Conservation (phyloP, 2,113 vertebrate species). For the Oxyura jamaicensis region DNA sequence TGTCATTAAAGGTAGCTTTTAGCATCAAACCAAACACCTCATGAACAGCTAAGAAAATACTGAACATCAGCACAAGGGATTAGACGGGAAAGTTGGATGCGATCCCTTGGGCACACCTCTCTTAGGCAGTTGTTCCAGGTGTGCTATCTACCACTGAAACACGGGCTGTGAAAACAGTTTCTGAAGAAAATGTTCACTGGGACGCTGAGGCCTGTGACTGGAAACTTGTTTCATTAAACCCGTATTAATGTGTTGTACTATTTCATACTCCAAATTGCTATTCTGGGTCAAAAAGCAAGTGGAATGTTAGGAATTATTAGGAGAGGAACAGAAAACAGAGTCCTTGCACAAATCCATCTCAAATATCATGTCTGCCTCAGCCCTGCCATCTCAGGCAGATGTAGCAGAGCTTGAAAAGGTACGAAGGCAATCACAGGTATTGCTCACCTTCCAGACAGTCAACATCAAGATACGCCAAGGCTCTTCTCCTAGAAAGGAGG, state of each 20-base stretch:
- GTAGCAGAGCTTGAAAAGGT: background rate
- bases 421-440: background rate
- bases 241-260: background rate
- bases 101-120: background rate
- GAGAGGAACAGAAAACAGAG: slow-evolving; percentile 39
- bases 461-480: background rate
- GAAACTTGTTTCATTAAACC: background rate
- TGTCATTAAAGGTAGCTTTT: background rate
- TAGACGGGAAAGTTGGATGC: fast-evolving
- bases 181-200: background rate
- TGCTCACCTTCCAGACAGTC: background rate
- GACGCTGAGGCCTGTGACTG: background rate
- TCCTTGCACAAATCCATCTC: background rate
- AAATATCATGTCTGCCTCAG: background rate
- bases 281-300: slow-evolving; percentile 2
- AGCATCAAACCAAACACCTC: background rate
- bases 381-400: background rate
- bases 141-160: fast-evolving
- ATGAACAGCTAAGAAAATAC: background rate
- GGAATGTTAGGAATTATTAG: slow-evolving; percentile 26
- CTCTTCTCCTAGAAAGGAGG: background rate
- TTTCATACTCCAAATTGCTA: background rate
- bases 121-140: background rate
- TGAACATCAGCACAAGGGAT: fast-evolving
- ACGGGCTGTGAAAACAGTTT: fast-evolving